Conservation (phyloP, 2,113 vertebrate genomes). For the Varanus komodoensis region DNA sequence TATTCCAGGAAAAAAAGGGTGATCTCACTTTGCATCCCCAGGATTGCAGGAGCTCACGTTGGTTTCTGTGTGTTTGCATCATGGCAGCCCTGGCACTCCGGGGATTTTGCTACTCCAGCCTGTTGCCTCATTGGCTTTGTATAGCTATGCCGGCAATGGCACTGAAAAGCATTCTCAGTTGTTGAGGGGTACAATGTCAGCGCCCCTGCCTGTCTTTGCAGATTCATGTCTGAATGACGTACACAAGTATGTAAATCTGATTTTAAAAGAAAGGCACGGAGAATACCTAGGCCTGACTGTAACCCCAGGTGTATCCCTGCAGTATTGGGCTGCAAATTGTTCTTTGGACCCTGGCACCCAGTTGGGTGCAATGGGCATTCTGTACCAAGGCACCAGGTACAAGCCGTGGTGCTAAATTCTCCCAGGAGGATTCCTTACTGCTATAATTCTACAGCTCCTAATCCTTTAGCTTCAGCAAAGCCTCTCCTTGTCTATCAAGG, state of each 20-base stretch:
- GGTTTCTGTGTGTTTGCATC: background rate
- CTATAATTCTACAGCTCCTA: slow-evolving; percentile 1
- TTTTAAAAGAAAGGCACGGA: background rate
- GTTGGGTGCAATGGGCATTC: background rate
- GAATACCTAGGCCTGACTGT: background rate
- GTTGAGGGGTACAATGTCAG: background rate
- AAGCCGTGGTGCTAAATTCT: background rate
- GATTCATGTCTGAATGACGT: background rate
- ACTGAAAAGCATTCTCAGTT: background rate
- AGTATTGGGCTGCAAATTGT: background rate
- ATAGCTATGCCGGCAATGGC: background rate
- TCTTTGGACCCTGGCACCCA: background rate
- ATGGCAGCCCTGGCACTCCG: background rate
- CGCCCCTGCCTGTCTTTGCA: background rate
- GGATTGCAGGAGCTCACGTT: background rate
- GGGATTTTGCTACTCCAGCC: background rate
- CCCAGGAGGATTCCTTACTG: background rate
- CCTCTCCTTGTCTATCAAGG: slow-evolving; percentile 19
- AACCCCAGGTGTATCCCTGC: background rate
- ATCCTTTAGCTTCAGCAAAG: background rate
- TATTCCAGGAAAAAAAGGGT: too few species aligned
- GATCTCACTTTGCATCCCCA: too few species aligned
- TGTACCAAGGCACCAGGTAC: background rate
- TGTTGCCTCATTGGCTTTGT: background rate
- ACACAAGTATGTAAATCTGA: background rate